These are phyloP conservation scores for Stegostoma tigrinum DNA, from an alignment of 2,113 vertebrate species.

Conservation along the genomic window DNA sequence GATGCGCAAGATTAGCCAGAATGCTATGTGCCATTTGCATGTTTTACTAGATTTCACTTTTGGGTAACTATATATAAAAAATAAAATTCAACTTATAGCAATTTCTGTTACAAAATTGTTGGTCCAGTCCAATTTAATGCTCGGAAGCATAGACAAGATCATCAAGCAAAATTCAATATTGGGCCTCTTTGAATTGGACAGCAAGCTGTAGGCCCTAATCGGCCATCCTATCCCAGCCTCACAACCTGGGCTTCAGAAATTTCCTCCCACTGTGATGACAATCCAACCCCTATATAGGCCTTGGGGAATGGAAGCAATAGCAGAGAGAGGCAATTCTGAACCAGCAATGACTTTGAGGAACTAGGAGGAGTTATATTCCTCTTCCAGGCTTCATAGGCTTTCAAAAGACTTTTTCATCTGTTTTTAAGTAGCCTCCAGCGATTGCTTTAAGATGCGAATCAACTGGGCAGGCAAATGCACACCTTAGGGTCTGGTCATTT, in stretches of 20 bases:
- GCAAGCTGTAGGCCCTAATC: background rate
- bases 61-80: background rate
- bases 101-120: background rate
- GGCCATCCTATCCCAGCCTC: too few species aligned
- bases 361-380: background rate
- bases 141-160: background rate
- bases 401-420: background rate
- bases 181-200: background rate
- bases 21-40: too few species aligned
- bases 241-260: background rate
- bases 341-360: background rate
- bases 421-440: background rate
- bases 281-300: background rate
- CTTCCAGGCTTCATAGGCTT: background rate
- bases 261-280: background rate
- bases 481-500: background rate
- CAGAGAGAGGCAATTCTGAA: background rate
- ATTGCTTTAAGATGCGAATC: background rate
- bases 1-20: too few species aligned
- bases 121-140: background rate
- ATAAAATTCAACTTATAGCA: background rate
- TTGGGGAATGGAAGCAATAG: background rate
- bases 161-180: background rate
- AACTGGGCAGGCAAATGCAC: background rate
- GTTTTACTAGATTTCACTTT: too few species aligned